These are phyloP conservation scores for Holothuria scabra DNA, from an alignment of 53 echinoderm and acorn worm genomes.

Conservation along the genomic window DNA sequence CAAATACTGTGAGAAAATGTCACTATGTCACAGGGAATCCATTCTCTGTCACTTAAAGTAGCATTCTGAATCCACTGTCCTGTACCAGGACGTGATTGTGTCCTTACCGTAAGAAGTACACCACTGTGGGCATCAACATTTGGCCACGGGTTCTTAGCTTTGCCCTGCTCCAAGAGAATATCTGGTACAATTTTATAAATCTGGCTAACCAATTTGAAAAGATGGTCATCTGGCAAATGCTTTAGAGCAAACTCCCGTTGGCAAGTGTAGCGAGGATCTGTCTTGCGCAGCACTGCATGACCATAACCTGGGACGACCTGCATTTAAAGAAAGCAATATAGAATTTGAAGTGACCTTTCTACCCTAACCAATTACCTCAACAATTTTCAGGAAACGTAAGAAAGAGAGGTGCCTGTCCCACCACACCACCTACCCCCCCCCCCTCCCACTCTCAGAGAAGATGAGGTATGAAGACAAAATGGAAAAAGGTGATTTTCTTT, in stretches of 20 bases:
- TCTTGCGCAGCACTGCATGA: slow-evolving; percentile 97
- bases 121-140: slow-evolving; percentile 95
- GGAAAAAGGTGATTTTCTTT: too few relatives aligned
- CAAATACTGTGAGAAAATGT: too few relatives aligned
- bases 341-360: neutral
- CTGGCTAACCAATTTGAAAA: slow-evolving; percentile 92
- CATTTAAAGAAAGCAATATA: neutral
- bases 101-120: slow-evolving; percentile 77
- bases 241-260: slow-evolving; percentile 97
- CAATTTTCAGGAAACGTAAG: neutral
- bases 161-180: slow-evolving; percentile 80
- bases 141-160: slow-evolving; percentile 94
- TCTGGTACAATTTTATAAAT: slow-evolving; percentile 80
- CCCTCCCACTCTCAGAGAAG: too few relatives aligned
- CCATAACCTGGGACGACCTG: slow-evolving; percentile 99
- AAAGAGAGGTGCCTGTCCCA: too few relatives aligned
- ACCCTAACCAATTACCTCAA: neutral
- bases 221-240: slow-evolving; percentile 89
- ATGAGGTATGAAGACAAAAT: too few relatives aligned
- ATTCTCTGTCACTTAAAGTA: too few relatives aligned
- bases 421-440: too few relatives aligned
- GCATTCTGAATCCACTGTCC: too few relatives aligned
- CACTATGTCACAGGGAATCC: too few relatives aligned
- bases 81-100: too few relatives aligned
- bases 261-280: slow-evolving; percentile 90